Conservation (phyloP, 2,888 invertebrate genomes). For the Apocheima hispidaria region DNA sequence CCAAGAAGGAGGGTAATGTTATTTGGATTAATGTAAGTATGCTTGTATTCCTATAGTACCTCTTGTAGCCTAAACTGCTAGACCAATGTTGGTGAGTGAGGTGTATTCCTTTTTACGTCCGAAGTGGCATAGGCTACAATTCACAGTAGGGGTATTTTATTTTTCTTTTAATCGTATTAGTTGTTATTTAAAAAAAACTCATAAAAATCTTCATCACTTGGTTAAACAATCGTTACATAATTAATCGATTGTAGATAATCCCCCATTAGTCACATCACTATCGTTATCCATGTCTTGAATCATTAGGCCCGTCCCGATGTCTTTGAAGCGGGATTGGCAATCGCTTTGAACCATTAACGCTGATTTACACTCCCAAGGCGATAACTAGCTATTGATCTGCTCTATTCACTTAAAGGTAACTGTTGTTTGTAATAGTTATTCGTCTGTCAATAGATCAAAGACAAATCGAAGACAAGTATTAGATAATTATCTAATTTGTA, state of each 20-base stretch:
- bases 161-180: too few species aligned
- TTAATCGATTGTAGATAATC: conserved; percentile 29
- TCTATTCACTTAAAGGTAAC: conserved; percentile 9
- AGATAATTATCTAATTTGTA: background rate
- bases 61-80: too few species aligned
- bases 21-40: too few species aligned
- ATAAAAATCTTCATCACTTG: too few species aligned
- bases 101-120: too few species aligned
- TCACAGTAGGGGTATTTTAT: too few species aligned
- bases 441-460: background rate
- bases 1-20: too few species aligned
- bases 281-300: conserved; percentile 63
- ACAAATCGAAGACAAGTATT: background rate
- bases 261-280: conserved; percentile 36
- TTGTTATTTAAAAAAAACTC: too few species aligned
- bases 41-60: too few species aligned
- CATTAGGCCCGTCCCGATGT: conserved; percentile 70
- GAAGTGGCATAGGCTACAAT: too few species aligned
- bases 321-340: conserved; percentile 76
- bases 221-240: conserved; percentile 5
- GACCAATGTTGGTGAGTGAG: too few species aligned
- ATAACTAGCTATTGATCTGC: conserved; percentile 49
- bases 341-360: conserved; percentile 76
- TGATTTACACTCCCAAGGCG: conserved; percentile 58
- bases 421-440: conserved; percentile 8